Percentiles rank a stretch among this genome's conserved stretches.
phyloP scores from a whole-genome alignment of 2,797 vertebrate species.

The Eutrigla gurnardus region DNA sequence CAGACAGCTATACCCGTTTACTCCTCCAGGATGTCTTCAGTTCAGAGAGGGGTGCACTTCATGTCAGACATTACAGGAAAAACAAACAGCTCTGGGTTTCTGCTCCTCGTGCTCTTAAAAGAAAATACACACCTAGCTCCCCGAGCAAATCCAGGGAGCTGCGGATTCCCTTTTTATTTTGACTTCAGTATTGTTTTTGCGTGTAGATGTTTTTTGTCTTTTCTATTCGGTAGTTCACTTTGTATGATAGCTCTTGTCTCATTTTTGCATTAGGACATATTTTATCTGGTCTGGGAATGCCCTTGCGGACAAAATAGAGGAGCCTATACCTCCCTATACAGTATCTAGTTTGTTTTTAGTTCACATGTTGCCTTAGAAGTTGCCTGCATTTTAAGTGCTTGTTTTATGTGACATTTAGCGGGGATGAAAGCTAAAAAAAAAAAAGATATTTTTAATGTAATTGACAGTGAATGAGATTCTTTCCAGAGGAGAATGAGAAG shows the following conservation, averaged over 20 bases:
- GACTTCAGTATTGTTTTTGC: conserved; percentile 75
- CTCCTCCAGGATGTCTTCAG: conserved; percentile 4
- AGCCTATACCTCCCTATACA: conserved; percentile 49
- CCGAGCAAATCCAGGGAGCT: conserved; percentile 39
- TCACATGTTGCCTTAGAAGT: conserved; percentile 88
- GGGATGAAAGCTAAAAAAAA: conserved; percentile 34
- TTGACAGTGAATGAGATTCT: conserved; percentile 58
- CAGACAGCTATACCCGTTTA: not conserved
- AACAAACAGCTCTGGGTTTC: conserved; percentile 26
- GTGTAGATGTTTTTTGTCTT: conserved; percentile 71
- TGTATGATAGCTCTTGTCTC: conserved; percentile 61
- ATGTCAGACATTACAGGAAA: conserved; percentile 12
- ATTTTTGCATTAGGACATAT: conserved; percentile 59
- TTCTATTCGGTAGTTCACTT: conserved; percentile 71
- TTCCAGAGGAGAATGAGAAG: conserved; percentile 18
- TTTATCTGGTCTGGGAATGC: conserved; percentile 58
- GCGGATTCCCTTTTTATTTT: conserved; percentile 60
- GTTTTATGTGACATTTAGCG: conserved; percentile 72
- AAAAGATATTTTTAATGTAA: conserved; percentile 52
- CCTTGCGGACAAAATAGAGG: conserved; percentile 41
- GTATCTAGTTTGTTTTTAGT: conserved; percentile 78
- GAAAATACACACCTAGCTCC: conserved; percentile 10
- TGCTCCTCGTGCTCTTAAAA: conserved; percentile 32
- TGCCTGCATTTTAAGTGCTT: conserved; percentile 83
- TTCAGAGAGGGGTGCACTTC: conserved; percentile 25